These are phyloP conservation scores for Cyanocitta stelleri DNA, from an alignment of 2,113 vertebrate species.

Conservation along the genomic window DNA sequence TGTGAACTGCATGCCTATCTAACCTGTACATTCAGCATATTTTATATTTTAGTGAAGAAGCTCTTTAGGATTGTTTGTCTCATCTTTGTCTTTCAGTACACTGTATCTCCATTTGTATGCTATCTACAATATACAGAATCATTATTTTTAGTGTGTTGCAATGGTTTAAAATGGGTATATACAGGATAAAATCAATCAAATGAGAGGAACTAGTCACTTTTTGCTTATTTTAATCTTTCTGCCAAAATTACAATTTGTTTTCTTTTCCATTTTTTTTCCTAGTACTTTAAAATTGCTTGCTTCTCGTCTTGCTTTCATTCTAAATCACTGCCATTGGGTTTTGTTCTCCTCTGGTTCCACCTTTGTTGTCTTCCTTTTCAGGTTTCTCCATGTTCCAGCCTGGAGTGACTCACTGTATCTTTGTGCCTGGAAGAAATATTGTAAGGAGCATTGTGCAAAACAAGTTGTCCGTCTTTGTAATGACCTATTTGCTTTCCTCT, in stretches of 20 bases:
- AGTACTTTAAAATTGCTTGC: not conserved
- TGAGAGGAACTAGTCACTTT: not conserved
- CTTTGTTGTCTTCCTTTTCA: not conserved
- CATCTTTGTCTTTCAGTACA: not conserved
- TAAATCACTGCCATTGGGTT: not conserved
- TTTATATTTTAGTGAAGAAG: not conserved
- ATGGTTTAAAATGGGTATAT: not conserved
- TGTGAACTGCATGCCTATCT: not conserved
- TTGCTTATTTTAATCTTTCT: not conserved
- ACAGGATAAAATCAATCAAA: not conserved
- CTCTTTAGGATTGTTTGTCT: accelerated
- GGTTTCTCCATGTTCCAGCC: not conserved
- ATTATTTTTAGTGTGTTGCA: not conserved
- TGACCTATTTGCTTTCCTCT: not conserved
- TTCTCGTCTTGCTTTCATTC: not conserved
- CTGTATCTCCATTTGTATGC: not conserved
- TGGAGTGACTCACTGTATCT: not conserved
- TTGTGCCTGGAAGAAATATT: not conserved
- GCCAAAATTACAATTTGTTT: not conserved
- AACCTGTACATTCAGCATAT: not conserved
- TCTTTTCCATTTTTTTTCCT: not conserved
- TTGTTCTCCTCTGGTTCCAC: not conserved
- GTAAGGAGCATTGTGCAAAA: not conserved
- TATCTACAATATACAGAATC: not conserved
- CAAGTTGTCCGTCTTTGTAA: not conserved